phyloP scores from a whole-genome alignment of 2,113 vertebrate genomes.

The Lophochroa leadbeateri region DNA sequence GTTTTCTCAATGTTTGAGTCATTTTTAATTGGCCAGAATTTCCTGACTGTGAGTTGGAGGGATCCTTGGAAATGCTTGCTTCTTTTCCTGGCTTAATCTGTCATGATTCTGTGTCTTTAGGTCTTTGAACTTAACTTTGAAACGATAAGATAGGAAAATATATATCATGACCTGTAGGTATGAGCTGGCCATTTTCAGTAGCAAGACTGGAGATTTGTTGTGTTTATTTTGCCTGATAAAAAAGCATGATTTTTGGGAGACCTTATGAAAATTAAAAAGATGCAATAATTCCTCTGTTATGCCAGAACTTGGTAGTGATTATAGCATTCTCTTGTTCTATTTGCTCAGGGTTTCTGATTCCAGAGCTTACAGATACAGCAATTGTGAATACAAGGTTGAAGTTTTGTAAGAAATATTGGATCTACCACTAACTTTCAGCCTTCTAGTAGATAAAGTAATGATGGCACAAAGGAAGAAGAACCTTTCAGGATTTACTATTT shows the following conservation, averaged over 20 bases:
- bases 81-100: neutral
- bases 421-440: neutral
- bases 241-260: neutral
- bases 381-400: neutral
- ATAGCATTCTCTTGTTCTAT: neutral
- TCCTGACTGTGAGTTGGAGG: neutral
- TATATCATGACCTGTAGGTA: neutral
- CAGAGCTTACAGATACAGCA: neutral
- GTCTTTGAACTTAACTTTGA: neutral
- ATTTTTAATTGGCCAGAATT: neutral
- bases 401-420: neutral
- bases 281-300: neutral
- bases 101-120: neutral
- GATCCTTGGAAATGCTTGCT: neutral
- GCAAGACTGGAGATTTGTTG: neutral
- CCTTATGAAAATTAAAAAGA: neutral
- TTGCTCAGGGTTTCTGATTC: neutral
- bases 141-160: neutral
- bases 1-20: neutral
- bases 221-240: neutral
- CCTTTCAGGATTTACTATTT: neutral
- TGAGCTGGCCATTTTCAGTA: neutral
- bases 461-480: neutral
- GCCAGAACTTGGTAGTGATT: neutral
- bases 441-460: neutral